These are phyloP conservation scores for Aythya baeri DNA, from an alignment of 2,113 vertebrate species.

Conservation along the genomic window DNA sequence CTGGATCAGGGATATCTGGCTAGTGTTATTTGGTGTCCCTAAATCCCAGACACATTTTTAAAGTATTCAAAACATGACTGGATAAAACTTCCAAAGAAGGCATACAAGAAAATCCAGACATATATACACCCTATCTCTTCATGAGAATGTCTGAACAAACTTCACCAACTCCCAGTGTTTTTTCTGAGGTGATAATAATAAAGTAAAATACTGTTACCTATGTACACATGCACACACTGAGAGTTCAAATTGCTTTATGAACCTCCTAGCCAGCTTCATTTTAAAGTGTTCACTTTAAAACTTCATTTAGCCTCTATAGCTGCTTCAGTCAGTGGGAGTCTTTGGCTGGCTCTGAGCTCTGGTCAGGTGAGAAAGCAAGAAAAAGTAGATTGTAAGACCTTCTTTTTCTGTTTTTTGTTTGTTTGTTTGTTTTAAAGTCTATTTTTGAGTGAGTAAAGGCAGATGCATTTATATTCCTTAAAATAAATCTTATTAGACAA, in stretches of 20 bases:
- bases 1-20: background rate
- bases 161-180: background rate
- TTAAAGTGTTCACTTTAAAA: conserved; percentile 63
- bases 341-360: conserved; percentile 13
- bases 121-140: background rate
- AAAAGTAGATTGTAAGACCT: conserved; percentile 7
- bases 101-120: background rate
- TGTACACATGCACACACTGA: conserved; percentile 9
- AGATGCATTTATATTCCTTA: conserved; percentile 5
- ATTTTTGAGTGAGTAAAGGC: conserved; percentile 17
- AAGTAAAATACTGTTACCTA: conserved; percentile 6
- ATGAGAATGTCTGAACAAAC: background rate
- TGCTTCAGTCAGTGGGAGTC: conserved; percentile 1
- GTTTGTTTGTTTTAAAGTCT: background rate
- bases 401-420: background rate
- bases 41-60: conserved; percentile 14
- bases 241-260: conserved; percentile 68
- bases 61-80: background rate
- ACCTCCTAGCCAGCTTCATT: conserved; percentile 60
- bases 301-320: conserved; percentile 29
- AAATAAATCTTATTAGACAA: conserved; percentile 54
- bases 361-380: background rate
- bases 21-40: background rate
- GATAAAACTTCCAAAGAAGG: background rate
- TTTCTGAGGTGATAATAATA: background rate